phyloP scores from a whole-genome alignment of 2,113 vertebrate species.

The Neotragus moschatus region DNA sequence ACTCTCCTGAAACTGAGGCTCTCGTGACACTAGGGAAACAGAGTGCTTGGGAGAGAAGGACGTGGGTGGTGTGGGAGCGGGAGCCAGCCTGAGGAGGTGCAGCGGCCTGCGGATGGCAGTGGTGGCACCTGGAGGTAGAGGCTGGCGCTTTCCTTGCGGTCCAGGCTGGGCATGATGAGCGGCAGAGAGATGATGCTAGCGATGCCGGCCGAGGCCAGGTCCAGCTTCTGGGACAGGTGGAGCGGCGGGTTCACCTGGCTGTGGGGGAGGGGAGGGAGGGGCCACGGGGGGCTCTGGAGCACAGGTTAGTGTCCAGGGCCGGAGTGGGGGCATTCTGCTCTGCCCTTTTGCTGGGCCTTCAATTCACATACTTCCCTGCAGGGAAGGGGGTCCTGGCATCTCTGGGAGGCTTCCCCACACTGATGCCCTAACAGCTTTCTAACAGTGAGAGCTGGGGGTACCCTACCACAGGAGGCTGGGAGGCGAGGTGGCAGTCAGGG shows the following conservation, averaged over 20 bases:
- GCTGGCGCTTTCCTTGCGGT: not conserved
- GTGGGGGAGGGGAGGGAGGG: not conserved
- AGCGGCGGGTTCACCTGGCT: slow-evolving; percentile 62
- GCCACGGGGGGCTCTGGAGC: not conserved
- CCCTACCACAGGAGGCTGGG: not conserved
- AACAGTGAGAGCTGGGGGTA: not conserved
- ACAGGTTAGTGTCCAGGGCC: not conserved
- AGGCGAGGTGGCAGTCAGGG: not conserved
- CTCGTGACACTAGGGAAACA: not conserved
- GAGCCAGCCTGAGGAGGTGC: not conserved
- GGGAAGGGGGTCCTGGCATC: fast-evolving
- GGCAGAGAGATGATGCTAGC: slow-evolving; percentile 42
- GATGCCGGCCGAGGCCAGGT: not conserved
- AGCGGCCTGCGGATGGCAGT: not conserved
- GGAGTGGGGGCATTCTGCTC: not conserved
- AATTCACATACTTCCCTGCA: not conserved
- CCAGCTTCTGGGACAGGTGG: slow-evolving; percentile 40
- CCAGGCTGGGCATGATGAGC: not conserved
- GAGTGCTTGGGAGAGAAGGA: not conserved
- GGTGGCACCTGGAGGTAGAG: slow-evolving; percentile 51
- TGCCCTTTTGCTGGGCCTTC: not conserved
- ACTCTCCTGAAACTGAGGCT: not conserved
- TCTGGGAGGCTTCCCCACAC: not conserved
- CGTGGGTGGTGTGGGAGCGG: fast-evolving
- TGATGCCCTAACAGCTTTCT: not conserved